phyloP scores from a whole-genome alignment of 2,113 vertebrate genomes.

The Neolamprologus kungweensis region DNA sequence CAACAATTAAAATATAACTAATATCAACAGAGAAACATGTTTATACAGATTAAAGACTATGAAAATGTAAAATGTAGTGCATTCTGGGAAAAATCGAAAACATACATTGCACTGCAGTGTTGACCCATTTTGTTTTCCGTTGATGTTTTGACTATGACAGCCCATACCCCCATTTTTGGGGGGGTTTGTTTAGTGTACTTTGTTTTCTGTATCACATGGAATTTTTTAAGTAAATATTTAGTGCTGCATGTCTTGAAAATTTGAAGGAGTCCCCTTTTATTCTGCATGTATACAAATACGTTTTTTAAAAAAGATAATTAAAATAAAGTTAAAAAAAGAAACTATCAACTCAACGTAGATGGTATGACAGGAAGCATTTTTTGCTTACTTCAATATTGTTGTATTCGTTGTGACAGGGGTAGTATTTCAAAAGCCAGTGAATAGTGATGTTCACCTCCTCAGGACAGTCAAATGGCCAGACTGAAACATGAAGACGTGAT shows the following conservation, averaged over 20 bases:
- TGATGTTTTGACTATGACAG: background rate
- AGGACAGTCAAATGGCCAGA: constrained; percentile 69
- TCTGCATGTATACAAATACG: background rate
- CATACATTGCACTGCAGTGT: background rate
- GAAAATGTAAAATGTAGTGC: background rate
- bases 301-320: background rate
- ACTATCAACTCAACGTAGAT: background rate
- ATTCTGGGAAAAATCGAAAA: background rate
- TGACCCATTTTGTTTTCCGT: background rate
- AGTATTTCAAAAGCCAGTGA: constrained; percentile 77
- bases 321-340: background rate
- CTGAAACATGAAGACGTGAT: constrained; percentile 48
- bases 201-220: background rate
- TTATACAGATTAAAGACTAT: background rate
- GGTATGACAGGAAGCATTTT: background rate
- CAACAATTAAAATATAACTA: background rate
- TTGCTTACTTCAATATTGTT: constrained; percentile 78
- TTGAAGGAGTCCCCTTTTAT: background rate
- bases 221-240: background rate
- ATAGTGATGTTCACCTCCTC: constrained; percentile 69
- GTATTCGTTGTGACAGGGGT: constrained; percentile 80
- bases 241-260: background rate
- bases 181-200: background rate
- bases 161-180: background rate
- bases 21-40: background rate